Conservation (phyloP, 2,797 vertebrate genomes). For the Sebastes oblongus region DNA sequence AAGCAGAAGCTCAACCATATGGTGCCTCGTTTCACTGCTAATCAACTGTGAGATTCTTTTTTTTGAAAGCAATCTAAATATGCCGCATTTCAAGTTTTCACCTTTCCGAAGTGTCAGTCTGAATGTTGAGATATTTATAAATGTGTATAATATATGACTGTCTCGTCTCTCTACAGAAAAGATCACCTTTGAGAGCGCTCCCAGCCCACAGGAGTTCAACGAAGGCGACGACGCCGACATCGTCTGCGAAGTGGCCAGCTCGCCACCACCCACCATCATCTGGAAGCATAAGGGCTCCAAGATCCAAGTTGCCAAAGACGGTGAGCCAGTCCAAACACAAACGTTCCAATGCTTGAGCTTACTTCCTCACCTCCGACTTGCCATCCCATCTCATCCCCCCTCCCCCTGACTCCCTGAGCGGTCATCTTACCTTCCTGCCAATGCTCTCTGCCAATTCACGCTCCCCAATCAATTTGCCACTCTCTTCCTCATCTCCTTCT, state of each 20-base stretch:
- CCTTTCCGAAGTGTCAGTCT: background rate
- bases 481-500: slow-evolving; percentile 31
- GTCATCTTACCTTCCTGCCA: slow-evolving; percentile 26
- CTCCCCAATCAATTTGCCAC: slow-evolving; percentile 49
- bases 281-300: slow-evolving; percentile 91
- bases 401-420: slow-evolving; percentile 3
- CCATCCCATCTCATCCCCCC: background rate
- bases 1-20: slow-evolving; percentile 16
- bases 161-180: slow-evolving; percentile 85
- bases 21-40: background rate
- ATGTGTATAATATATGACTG: background rate
- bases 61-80: background rate
- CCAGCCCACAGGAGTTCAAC: slow-evolving; percentile 94
- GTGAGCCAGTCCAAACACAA: slow-evolving; percentile 78
- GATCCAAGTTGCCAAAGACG: slow-evolving; percentile 91
- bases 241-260: slow-evolving; percentile 92
- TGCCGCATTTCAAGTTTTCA: background rate
- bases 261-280: slow-evolving; percentile 90
- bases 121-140: background rate
- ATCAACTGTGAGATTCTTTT: slow-evolving; percentile 5
- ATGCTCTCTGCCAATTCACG: slow-evolving; percentile 23
- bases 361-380: slow-evolving; percentile 21
- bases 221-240: slow-evolving; percentile 94
- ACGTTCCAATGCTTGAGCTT: background rate
- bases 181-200: slow-evolving; percentile 92